phyloP scores from a whole-genome alignment of 2,888 invertebrate genomes.

The Sinhomidia bicolor region DNA sequence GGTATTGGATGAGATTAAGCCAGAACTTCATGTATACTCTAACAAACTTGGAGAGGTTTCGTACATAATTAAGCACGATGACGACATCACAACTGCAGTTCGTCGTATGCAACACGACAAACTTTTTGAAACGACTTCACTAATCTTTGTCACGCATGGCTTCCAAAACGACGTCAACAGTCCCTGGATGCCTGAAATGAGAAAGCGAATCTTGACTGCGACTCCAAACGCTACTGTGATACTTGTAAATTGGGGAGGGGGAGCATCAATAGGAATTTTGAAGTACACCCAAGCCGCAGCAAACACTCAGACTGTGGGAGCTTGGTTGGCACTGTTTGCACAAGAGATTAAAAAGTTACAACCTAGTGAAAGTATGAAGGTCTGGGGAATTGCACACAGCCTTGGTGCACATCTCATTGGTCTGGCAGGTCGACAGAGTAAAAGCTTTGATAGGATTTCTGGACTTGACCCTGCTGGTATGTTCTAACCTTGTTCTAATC shows the following conservation, averaged over 20 bases:
- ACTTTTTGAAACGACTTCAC: slow-evolving; percentile 2
- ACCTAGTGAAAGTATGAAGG: slow-evolving; percentile 11
- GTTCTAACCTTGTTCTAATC: not conserved
- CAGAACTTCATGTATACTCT: slow-evolving; percentile 54
- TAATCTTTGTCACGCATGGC: slow-evolving; percentile 74
- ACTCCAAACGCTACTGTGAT: slow-evolving; percentile 64
- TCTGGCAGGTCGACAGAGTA: slow-evolving; percentile 66
- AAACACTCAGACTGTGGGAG: slow-evolving; percentile 73
- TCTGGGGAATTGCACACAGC: slow-evolving; percentile 75
- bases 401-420: slow-evolving; percentile 76
- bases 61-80: slow-evolving; percentile 26
- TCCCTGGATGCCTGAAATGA: slow-evolving; percentile 73
- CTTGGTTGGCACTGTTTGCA: slow-evolving; percentile 67
- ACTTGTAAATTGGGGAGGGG: slow-evolving; percentile 75
- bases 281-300: slow-evolving; percentile 75
- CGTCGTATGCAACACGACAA: slow-evolving; percentile 25
- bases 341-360: slow-evolving; percentile 42
- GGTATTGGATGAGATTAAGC: slow-evolving; percentile 58
- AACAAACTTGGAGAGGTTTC: slow-evolving; percentile 20
- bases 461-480: slow-evolving; percentile 75
- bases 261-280: slow-evolving; percentile 66
- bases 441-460: slow-evolving; percentile 71
- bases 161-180: slow-evolving; percentile 69
- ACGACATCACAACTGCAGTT: slow-evolving; percentile 48
- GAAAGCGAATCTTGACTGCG: slow-evolving; percentile 67